Base-by-base conservation (phyloP, 2,888 invertebrate species). In the Cryptocheilus praepositus region DNA sequence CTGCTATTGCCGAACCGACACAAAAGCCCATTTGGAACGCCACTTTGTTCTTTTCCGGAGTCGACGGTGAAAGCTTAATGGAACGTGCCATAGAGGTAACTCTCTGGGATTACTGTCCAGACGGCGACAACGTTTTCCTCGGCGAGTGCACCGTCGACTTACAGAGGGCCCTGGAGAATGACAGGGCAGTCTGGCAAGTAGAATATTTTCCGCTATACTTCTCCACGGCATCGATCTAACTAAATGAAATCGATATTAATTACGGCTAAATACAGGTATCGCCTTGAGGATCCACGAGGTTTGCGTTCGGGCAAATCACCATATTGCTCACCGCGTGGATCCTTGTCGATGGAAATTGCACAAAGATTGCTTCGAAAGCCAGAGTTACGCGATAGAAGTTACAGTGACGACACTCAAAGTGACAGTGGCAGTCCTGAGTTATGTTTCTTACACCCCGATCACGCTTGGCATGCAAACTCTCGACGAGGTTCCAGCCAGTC, bases 11-110 rank as follows among this genome's bases (percentile, higher is more conserved):
- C 0, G 95, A 95, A 64, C 95, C 95, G 15, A 94, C 95, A 0
- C 95, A 94, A 86, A 95, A 95, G 87, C 97, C 97, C 0, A 95
- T 96, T 62, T 97, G 97, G 97, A 97, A 97, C 88, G 96, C 96
- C 18, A 97, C 96, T 19, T 91, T 97, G 36, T 94, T 94, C 65
- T 96, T 97, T 86, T 91, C 94, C 1, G 94, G 94, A 44, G 93
- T 96, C 16, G 93, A 94, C 44, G 95, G 94, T 0, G 95, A 96
- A 74, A 92, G 94, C 81, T 90, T 97, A 54, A 93, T 95, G 89
- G 95, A 95, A 67, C 92, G 95, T 65, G 93, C 94, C 8, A 91
- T 97, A 61, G 96, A 97, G 85, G 94, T 97, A 18, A 96, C 96
- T 16, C 90, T 97, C 15, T 97, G 96, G 96, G 96, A 96, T 86